Percentiles rank a stretch among this genome's conserved stretches.
Conservation (phyloP, 1,140 invertebrate genomes). For the Mycetomoellerius zeteki region DNA sequence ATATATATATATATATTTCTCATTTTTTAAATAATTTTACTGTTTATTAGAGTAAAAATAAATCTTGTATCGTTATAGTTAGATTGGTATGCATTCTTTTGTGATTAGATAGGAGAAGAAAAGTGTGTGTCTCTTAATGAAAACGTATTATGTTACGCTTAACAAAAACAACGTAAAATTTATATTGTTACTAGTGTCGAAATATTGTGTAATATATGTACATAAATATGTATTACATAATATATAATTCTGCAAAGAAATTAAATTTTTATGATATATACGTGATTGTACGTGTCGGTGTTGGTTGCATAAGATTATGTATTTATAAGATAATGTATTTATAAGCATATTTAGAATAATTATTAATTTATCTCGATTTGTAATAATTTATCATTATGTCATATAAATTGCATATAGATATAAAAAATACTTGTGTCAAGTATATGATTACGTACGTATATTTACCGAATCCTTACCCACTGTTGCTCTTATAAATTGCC, state of each 20-base stretch:
- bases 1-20: background rate
- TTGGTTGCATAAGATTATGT: background rate
- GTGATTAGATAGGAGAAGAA: background rate
- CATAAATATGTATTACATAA: conserved; percentile 21
- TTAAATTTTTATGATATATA: conserved; percentile 2
- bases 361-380: conserved; percentile 6
- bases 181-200: background rate
- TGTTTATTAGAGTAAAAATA: background rate
- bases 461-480: conserved; percentile 3
- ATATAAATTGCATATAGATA: background rate
- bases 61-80: background rate
- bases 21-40: background rate
- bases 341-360: background rate
- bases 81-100: background rate
- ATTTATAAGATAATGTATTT: background rate
- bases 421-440: background rate
- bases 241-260: conserved; percentile 22
- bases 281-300: background rate
- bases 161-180: background rate
- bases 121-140: background rate
- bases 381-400: background rate
- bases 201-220: conserved; percentile 19
- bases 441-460: background rate
- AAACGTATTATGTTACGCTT: background rate
- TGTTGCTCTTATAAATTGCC: background rate